Evolutionary conservation across 2,888 invertebrate genomes (phyloP).

Genomic region (Caenorhabditis sp.): DNA sequence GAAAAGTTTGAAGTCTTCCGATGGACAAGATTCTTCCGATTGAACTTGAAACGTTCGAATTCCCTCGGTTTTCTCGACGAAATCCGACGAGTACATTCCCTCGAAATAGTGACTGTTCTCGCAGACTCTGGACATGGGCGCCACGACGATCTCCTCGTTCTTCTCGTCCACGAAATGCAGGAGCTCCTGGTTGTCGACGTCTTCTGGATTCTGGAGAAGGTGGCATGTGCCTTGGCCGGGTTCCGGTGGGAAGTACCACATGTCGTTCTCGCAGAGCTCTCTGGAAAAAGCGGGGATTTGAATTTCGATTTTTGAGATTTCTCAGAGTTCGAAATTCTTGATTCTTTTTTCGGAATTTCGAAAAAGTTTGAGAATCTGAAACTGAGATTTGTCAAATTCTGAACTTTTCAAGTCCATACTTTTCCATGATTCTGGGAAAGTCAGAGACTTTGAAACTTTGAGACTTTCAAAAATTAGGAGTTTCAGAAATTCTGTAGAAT

Average conservation of each 20-base stretch:
- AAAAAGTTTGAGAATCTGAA: no score
- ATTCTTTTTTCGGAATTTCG: no score
- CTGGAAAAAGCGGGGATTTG: conserved; percentile 41
- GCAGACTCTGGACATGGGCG: conserved; percentile 70
- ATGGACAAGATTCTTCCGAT: conserved; percentile 64
- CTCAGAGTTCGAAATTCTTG: no score
- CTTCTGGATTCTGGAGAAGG: no score
- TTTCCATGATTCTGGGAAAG: no score
- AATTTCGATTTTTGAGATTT: background rate
- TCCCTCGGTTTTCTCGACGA: conserved; percentile 72
- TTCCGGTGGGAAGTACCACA: conserved; percentile 57
- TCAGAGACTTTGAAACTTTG: no score
- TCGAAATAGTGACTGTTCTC: conserved; percentile 75
- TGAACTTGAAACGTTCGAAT: conserved; percentile 73
- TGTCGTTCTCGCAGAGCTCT: conserved; percentile 70
- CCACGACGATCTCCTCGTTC: conserved; percentile 61
- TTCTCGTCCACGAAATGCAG: conserved; percentile 65
- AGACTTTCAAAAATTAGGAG: no score
- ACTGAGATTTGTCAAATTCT: no score
- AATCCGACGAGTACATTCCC: conserved; percentile 77
- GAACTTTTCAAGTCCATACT: no score
- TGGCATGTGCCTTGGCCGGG: conserved; percentile 9
- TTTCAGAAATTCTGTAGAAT: no score
- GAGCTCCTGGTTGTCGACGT: conserved; percentile 33
- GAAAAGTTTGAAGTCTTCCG: conserved; percentile 73